A percentile compares a stretch with the other conserved stretches of the same genome.
Conservation (phyloP, 2,797 vertebrate genomes). For the Sorex maritimensis region DNA sequence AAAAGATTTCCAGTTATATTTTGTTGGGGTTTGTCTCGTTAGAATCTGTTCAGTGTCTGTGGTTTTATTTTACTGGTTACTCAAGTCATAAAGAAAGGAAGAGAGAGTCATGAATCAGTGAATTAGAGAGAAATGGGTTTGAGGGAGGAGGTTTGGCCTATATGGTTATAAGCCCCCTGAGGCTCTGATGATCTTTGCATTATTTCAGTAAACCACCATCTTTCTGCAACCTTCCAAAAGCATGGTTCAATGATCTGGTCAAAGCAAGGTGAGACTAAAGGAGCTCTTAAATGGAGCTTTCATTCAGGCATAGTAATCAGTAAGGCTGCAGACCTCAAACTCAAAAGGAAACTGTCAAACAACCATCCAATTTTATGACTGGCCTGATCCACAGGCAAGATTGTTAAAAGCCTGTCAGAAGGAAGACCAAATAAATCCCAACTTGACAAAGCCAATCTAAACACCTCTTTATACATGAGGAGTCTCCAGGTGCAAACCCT, state of each 20-base stretch:
- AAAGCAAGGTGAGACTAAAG: background rate
- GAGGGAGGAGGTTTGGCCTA: background rate
- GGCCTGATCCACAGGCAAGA: background rate
- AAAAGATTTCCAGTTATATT: background rate
- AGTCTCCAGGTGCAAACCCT: background rate
- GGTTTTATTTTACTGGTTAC: background rate
- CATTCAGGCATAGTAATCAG: background rate
- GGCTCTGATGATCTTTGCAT: background rate
- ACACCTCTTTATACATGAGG: background rate
- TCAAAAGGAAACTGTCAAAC: slow-evolving; percentile 1
- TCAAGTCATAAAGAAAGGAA: background rate
- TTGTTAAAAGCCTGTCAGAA: slow-evolving; percentile 27
- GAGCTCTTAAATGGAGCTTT: background rate
- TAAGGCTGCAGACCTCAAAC: background rate
- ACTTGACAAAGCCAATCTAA: slow-evolving; percentile 19
- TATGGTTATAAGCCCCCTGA: background rate
- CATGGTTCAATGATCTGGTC: background rate
- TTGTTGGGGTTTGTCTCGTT: background rate
- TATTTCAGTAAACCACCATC: background rate
- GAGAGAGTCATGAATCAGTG: background rate
- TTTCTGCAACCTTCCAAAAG: background rate
- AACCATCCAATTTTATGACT: background rate
- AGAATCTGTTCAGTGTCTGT: background rate
- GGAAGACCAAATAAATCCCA: slow-evolving; percentile 19
- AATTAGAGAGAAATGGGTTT: background rate